Conservation (phyloP, 2,888 invertebrate genomes). For the Anorthoa munda region DNA sequence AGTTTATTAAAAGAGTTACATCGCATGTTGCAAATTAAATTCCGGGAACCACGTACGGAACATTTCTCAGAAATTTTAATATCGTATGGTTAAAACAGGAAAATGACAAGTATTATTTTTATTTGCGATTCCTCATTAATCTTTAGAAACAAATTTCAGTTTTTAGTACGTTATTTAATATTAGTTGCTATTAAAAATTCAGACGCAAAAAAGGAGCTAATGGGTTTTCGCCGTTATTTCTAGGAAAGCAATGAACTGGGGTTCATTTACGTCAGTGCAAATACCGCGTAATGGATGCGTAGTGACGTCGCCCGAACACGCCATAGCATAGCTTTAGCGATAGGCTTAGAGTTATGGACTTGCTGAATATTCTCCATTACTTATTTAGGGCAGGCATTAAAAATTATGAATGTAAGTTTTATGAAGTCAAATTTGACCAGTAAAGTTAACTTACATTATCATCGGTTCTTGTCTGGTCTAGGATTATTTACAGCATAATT, state of each 20-base stretch:
- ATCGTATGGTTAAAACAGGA: background rate
- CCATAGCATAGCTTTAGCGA: conserved; percentile 25
- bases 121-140: background rate
- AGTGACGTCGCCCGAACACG: conserved; percentile 52
- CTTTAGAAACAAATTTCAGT: background rate
- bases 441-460: background rate
- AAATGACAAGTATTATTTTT: conserved; percentile 1
- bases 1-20: background rate
- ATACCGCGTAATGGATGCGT: conserved; percentile 63
- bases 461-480: too few relatives aligned
- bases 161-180: background rate
- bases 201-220: conserved; percentile 44
- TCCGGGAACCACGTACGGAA: conserved; percentile 9
- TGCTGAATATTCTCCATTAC: background rate
- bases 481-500: too few relatives aligned
- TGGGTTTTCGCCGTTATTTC: conserved; percentile 45
- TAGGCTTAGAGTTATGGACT: background rate
- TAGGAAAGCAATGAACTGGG: conserved; percentile 59
- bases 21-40: conserved; percentile 27
- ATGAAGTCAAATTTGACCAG: too few relatives aligned
- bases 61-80: conserved; percentile 37
- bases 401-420: background rate
- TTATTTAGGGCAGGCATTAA: background rate
- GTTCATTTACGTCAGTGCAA: conserved; percentile 58
- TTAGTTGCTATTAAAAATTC: conserved; percentile 6